Conservation (phyloP, 2,888 invertebrate genomes). For the Melikaiella ostensackeni region DNA sequence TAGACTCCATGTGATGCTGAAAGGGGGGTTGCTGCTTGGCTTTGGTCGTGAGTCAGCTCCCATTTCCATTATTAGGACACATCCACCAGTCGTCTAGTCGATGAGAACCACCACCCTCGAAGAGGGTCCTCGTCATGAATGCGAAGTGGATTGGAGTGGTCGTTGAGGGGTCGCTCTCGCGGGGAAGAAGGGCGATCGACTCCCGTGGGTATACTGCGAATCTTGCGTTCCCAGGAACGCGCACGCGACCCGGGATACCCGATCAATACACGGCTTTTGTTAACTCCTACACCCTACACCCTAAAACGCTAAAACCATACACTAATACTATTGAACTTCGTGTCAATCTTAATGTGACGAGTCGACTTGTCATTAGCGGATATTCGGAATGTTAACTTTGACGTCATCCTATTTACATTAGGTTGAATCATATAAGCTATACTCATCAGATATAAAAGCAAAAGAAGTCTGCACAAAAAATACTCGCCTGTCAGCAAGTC, state of each 20-base stretch:
- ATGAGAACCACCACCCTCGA: conserved; percentile 49
- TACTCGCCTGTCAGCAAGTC: background rate
- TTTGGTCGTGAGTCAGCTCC: conserved; percentile 50
- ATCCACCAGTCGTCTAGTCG: conserved; percentile 43
- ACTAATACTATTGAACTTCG: conserved; percentile 31
- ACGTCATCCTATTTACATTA: background rate
- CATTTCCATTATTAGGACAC: conserved; percentile 52
- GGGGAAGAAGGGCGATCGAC: conserved; percentile 51
- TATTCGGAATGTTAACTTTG: background rate
- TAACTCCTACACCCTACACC: conserved; percentile 60
- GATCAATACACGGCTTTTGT: conserved; percentile 69
- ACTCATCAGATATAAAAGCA: background rate
- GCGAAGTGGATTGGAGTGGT: conserved; percentile 50
- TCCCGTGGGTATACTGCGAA: conserved; percentile 72
- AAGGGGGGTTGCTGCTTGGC: conserved; percentile 43
- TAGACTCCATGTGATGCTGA: conserved; percentile 33
- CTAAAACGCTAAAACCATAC: conserved; percentile 42
- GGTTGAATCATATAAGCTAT: background rate
- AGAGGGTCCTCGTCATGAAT: conserved; percentile 50
- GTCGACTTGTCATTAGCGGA: background rate
- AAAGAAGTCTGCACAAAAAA: background rate
- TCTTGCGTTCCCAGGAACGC: conserved; percentile 73
- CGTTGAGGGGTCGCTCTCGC: conserved; percentile 38
- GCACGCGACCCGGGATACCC: conserved; percentile 71
- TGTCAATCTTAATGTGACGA: background rate